Conservation (phyloP, 2,113 vertebrate species). For the Brachypteracias leptosomus region DNA sequence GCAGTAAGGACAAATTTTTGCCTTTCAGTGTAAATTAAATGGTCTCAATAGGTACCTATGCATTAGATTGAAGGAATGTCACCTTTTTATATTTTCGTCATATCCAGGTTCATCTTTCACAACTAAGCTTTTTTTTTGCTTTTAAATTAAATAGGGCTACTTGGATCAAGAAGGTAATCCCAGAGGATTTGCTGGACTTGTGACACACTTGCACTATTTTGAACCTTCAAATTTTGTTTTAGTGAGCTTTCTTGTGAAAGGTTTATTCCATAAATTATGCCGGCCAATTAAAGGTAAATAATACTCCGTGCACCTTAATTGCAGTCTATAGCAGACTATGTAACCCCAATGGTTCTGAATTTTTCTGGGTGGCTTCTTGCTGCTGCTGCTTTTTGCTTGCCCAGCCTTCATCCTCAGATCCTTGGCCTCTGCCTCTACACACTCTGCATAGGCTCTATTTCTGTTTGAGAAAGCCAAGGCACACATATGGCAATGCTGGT, state of each 20-base stretch:
- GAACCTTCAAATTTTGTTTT: conserved; percentile 67
- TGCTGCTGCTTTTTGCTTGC: background rate
- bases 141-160: conserved; percentile 45
- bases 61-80: background rate
- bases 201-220: conserved; percentile 39
- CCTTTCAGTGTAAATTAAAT: background rate
- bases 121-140: background rate
- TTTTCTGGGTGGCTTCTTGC: background rate
- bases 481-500: background rate
- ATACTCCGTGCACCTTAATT: background rate
- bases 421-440: background rate
- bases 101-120: background rate
- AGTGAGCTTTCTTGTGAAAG: conserved; percentile 55
- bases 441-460: background rate
- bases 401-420: background rate
- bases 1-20: background rate
- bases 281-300: conserved; percentile 20
- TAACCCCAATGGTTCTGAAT: background rate
- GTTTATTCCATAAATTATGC: conserved; percentile 65
- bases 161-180: conserved; percentile 39
- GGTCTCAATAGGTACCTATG: background rate
- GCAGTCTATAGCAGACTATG: background rate
- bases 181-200: conserved; percentile 58
- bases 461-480: background rate
- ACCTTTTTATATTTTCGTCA: background rate